Evolutionary conservation across 2,113 vertebrate genomes (phyloP), one percentile per base, ranked within the genome.

Genomic region (Isichthys henryi): DNA sequence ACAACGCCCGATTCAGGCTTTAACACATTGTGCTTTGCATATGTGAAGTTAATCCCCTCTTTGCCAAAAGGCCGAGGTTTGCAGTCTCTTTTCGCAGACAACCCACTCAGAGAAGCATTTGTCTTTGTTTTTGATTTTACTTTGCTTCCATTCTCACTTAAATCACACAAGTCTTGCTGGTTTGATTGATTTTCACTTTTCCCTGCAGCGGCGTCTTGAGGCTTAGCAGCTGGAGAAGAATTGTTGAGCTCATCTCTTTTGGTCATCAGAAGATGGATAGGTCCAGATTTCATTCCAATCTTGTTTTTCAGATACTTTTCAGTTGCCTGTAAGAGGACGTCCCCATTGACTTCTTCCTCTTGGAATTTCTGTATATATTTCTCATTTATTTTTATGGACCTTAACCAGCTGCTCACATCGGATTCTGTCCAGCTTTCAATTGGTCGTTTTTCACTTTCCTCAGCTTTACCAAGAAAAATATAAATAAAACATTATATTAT

Each of bases 1-100:
- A 11, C 92, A 53, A 94, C 93, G 62, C 97, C 97, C 1, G 96
- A 95, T 93, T 97, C 97, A 83, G 97, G 96, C 86, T 87, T 21
- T 45, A 97, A 93, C 45, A 97, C 94, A 8, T 87, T 92, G 91
- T 95, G 92, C 91, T 94, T 95, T 0, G 96, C 93, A 0, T 97
- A 97, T 2, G 93, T 94, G 7, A 95, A 95, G 89, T 96, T 5
- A 45, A 1, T 88, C 3, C 91, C 93, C 2, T 95, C 93, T 91
- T 93, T 93, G 89, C 89, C 92, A 7, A 97, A 96, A 17, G 95
- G 96, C 0, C 96, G 88, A 77, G 91, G 95, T 90, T 94, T 91
- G 23, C 95, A 93, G 91, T 96, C 94, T 19, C 91, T 92, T 45
- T 94, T 95, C 66, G 90, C 89, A 0, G 52, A 91, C 0, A 3